Base-by-base conservation (phyloP, 2,113 vertebrate species). In the Phylloscopus trochilus region DNA sequence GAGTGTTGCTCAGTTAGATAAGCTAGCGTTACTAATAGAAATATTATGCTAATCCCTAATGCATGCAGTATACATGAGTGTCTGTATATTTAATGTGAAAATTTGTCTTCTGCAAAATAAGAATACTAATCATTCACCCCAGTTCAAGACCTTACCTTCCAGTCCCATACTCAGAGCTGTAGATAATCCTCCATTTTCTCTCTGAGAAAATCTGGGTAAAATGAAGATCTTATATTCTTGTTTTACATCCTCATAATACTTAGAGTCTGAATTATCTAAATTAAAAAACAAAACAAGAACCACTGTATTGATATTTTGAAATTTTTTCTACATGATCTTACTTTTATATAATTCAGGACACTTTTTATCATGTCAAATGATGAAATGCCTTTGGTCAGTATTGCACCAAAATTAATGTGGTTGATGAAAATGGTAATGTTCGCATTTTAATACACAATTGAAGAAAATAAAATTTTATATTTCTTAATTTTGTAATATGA, bases 41-140 rank as follows among this genome's bases (percentile, higher is more conserved):
- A 79, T 82, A 87, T 90, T 93, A 94, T 95, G 77, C 77, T 95
- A 96, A 96, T 95, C 60, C 56, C 44, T 14, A 64, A 37, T 60
- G 87, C 55, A 73, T 87, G 87, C 53, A 64, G 66, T 89, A 79
- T 93, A 89, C 64, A 67, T 81, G 56, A 91, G 18, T 67, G 60
- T 86, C 92, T 90, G 47, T 89, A 64, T 81, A 78, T 68, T 93
- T 87, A 82, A 87, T 91, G 33, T 56, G 81, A 92, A 95, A 93
- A 87, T 33, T 47, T 84, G 75, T 92, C 79, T 75, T 75, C 64
- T 83, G 63, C 13, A 82, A 89, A 93, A 84, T 82, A 76, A 8
- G 81, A 89, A 95, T 87, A 35, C 7, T 84, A 75, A 89, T 70
- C 0, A 49, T 60, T 90, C 82, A 17, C 35, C 68, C 68, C 35